Base-by-base conservation (phyloP, 1,140 invertebrate species). In the Radopholus similis region DNA sequence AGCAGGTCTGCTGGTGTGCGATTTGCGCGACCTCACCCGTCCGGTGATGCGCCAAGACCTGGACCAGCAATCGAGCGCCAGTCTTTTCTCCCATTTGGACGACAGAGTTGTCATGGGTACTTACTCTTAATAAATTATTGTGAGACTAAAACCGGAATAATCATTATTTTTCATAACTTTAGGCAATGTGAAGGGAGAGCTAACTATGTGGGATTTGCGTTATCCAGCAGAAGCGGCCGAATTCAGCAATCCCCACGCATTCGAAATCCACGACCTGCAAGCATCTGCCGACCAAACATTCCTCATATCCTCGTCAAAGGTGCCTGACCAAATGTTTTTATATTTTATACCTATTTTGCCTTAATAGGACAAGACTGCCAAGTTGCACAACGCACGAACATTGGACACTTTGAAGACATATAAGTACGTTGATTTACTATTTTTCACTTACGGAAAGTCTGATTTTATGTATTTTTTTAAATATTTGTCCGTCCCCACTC, bases 331-430 rank as follows among this genome's bases (percentile, higher is more conserved):
- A 47, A 51, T 26, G 30, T 51, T n/a, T 6, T 2, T 9, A 23
- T 23, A 26, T 51, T 51, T 51, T 28, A 26, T 13, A 23, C 1
- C 0, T 21, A 5, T 26, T 8, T 26, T 11, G 18, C 13, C 9
- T 51, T n/a, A 60, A n/a, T n/a, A 59, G 32, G 79, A 81, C 42
- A 81, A 82, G 47, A 83, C 79, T 26, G 79, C 79, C 4, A 65
- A 78, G 38, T 62, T 81, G 6, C 67, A 82, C 32, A 70, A 81
- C 59, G 77, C 80, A 8, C 60, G 66, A 15, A 67, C 68, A 26
- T 51, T 81, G 21, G 64, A 80, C 23, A 55, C 68, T 4, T 47
- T 81, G n/a, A 81, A 81, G 64, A 76, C 65, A 21, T 81, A 81
- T 70, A 82, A 70, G 77, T 78, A 54, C 35, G 42, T n/a, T 44